Base-by-base conservation (phyloP, 1,140 invertebrate species). In the Trachymyrmex septentrionalis region DNA sequence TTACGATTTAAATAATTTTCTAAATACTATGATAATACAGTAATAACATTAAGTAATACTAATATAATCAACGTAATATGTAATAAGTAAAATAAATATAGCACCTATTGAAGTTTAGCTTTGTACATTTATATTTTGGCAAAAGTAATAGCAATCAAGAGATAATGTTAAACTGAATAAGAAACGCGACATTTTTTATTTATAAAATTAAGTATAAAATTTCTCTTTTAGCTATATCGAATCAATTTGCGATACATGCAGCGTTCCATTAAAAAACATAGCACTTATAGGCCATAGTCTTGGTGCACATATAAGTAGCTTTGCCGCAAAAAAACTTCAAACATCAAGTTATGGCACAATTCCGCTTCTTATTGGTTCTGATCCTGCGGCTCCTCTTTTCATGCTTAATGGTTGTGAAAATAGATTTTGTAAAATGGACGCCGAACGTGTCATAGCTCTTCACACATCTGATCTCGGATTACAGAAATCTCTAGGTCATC, bases 211-310 rank as follows among this genome's bases (percentile, higher is more conserved):
- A n/a, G 38, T 2, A 12, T 44, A 2, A 80, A 69, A 61, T 44
- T 57, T 59, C 10, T 85, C 48, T 63, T 77, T 55, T 10, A 86
- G 87, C 0, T 80, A 53, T 34, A 48, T 72, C 2, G 14, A 34
- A 53, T 34, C n/a, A 2, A 4, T 87, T 12, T 24, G 55, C 4
- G 4, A 67, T 1, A 0, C 14, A 0, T 67, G 63, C 10, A 2
- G 12, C 0, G 19, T 86, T 14, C 10, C 48, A 0, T 1, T 78
- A 2, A 0, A 12, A 0, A 69, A 85, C 0, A 77, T 82, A 0
- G 3, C n/a, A 19, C 9, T 88, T 12, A 14, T 90, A 1, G 88
- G 86, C 2, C 87, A 90, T 19, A 88, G 87, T 61, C 76, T 90
- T 3, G 88, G 88, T 5, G 82, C 88, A 5, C 88, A 88, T 34